Evolutionary conservation across 2,888 invertebrate species (phyloP).

Genomic region (Teinopalpus imperialis): DNA sequence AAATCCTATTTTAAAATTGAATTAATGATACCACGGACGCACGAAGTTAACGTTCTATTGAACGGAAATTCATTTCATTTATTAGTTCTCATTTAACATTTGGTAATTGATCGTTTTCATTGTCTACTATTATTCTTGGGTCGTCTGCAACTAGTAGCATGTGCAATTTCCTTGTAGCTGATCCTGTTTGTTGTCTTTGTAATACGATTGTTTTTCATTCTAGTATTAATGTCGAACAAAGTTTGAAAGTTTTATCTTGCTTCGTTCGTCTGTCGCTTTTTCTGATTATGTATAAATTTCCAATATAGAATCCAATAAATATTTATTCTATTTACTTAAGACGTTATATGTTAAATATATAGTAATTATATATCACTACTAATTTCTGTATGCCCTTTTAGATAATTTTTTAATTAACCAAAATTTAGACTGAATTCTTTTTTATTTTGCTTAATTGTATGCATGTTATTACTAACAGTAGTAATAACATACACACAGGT

Average conservation of each 20-base stretch:
- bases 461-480: too few relatives aligned
- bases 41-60: constrained; percentile 18
- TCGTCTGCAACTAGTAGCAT: not conserved
- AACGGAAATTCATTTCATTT: not conserved
- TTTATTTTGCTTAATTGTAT: too few relatives aligned
- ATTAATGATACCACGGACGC: constrained; percentile 34
- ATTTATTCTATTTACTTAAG: too few relatives aligned
- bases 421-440: too few relatives aligned
- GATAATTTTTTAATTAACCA: too few relatives aligned
- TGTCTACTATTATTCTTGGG: not conserved
- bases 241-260: not conserved
- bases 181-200: too few relatives aligned
- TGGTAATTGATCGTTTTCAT: not conserved
- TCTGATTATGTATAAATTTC: too few relatives aligned
- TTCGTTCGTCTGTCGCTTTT: constrained; percentile 3
- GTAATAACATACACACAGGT: too few relatives aligned
- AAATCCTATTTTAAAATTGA: constrained; percentile 43
- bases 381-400: too few relatives aligned
- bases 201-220: not conserved
- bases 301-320: too few relatives aligned
- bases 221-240: not conserved
- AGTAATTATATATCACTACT: too few relatives aligned
- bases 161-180: not conserved
- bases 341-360: too few relatives aligned
- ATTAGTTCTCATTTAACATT: constrained; percentile 1